These are phyloP conservation scores for Thera obeliscata DNA, from an alignment of 2,888 invertebrate genomes.

Conservation along the genomic window DNA sequence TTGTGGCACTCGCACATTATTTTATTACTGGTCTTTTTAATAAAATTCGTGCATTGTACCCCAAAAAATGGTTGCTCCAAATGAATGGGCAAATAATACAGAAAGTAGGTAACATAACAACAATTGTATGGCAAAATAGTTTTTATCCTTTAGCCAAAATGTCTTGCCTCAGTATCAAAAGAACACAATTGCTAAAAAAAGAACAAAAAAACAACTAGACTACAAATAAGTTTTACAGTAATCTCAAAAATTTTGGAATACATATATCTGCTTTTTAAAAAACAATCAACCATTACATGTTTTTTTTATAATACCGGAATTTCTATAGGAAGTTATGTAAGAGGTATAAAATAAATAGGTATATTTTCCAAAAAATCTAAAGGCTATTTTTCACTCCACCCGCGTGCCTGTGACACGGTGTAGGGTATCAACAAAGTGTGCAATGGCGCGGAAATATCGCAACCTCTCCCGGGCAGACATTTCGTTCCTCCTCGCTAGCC, in stretches of 20 bases:
- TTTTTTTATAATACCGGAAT: too few species aligned
- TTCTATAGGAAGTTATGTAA: too few species aligned
- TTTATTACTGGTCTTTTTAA: slow-evolving; percentile 32
- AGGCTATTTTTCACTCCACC: slow-evolving; percentile 48
- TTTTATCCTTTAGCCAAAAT: too few species aligned
- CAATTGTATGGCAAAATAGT: too few species aligned
- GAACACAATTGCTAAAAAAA: too few species aligned
- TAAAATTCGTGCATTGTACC: slow-evolving; percentile 9
- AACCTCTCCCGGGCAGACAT: slow-evolving; percentile 71
- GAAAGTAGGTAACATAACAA: not conserved
- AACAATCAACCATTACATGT: too few species aligned
- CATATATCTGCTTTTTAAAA: too few species aligned
- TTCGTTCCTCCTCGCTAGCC: slow-evolving; percentile 77
- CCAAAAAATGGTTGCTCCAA: slow-evolving; percentile 1
- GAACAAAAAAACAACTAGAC: too few species aligned
- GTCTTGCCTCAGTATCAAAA: too few species aligned
- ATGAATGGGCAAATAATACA: slow-evolving; percentile 1
- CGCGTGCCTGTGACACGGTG: slow-evolving; percentile 69
- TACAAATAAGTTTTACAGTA: too few species aligned
- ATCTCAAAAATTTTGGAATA: too few species aligned
- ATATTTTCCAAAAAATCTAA: slow-evolving; percentile 24
- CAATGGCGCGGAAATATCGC: slow-evolving; percentile 81
- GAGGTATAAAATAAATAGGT: slow-evolving; percentile 4
- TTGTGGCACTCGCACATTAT: slow-evolving; percentile 24
- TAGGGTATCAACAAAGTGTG: slow-evolving; percentile 78